Evolutionary conservation across 2,113 vertebrate genomes (phyloP).

Genomic region (Atlantisia rogersi): DNA sequence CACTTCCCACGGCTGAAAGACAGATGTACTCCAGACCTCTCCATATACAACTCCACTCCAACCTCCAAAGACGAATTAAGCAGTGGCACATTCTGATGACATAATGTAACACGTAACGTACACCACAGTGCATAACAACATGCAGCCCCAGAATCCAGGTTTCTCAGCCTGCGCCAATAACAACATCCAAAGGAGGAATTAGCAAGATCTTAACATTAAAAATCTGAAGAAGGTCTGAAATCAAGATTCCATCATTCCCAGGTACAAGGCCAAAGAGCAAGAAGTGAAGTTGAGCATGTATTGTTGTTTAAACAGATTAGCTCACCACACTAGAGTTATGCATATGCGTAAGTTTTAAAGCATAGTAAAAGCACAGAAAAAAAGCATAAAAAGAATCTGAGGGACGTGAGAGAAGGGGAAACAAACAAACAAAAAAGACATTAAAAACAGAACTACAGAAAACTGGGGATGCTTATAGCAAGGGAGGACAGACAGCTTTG

Average conservation of each 20-base stretch:
- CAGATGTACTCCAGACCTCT: neutral
- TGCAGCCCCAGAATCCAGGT: neutral
- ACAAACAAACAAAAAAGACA: neutral
- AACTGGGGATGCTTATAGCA: conserved; percentile 29
- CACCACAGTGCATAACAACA: rapidly evolving
- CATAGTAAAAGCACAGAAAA: neutral
- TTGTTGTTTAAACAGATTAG: neutral
- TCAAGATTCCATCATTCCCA: neutral
- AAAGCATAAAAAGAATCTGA: neutral
- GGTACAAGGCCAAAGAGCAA: neutral
- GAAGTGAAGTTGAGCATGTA: neutral
- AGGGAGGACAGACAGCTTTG: conserved; percentile 12
- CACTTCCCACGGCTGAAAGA: neutral
- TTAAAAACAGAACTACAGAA: conserved; percentile 44
- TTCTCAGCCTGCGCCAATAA: neutral
- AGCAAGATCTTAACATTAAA: neutral
- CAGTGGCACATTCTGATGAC: neutral
- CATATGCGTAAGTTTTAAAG: neutral
- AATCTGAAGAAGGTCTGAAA: neutral
- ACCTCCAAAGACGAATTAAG: neutral
- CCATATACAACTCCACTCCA: neutral
- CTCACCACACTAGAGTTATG: rapidly evolving
- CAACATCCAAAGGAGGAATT: neutral
- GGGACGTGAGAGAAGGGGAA: neutral
- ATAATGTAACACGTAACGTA: rapidly evolving